phyloP scores from a whole-genome alignment of 2,797 vertebrate genomes.

The Enteromius mattozi region DNA sequence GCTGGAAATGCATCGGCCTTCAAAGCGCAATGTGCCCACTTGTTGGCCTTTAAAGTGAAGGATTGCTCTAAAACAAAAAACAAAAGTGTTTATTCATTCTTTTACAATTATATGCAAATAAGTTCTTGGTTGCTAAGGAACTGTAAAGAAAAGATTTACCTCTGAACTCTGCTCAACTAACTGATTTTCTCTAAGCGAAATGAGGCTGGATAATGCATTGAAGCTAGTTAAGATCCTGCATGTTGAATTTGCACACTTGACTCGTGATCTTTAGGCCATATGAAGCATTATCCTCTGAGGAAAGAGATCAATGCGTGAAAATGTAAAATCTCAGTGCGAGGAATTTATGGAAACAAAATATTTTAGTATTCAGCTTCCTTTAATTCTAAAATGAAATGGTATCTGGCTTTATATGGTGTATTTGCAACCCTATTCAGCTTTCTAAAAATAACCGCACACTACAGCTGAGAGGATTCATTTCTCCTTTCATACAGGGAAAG shows the following conservation, averaged over 20 bases:
- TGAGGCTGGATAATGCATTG: conserved; percentile 10
- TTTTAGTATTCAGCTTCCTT: conserved; percentile 66
- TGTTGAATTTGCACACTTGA: conserved; percentile 28
- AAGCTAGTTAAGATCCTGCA: conserved; percentile 20
- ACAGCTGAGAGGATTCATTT: conserved; percentile 70
- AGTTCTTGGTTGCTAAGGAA: conserved; percentile 42
- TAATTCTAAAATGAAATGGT: conserved; percentile 72
- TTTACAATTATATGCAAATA: conserved; percentile 45
- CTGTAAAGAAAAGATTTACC: conserved; percentile 40
- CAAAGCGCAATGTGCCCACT: conserved; percentile 8
- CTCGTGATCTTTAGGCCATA: conserved; percentile 21
- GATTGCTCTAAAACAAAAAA: conserved; percentile 2
- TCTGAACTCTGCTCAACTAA: conserved; percentile 43
- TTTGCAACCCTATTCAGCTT: conserved; percentile 75
- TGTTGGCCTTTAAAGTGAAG: conserved; percentile 1
- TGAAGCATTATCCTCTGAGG: background rate
- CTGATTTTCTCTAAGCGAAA: conserved; percentile 21
- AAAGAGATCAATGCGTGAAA: conserved; percentile 17
- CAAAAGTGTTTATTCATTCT: conserved; percentile 13
- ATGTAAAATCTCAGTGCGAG: conserved; percentile 23
- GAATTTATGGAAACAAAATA: conserved; percentile 71
- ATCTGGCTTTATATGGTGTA: conserved; percentile 77
- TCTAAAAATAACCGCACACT: conserved; percentile 75
- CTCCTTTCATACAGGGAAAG: conserved; percentile 61
- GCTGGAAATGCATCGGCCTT: background rate